Conservation (phyloP, 2,113 vertebrate species). For the Myiozetetes cayanensis region DNA sequence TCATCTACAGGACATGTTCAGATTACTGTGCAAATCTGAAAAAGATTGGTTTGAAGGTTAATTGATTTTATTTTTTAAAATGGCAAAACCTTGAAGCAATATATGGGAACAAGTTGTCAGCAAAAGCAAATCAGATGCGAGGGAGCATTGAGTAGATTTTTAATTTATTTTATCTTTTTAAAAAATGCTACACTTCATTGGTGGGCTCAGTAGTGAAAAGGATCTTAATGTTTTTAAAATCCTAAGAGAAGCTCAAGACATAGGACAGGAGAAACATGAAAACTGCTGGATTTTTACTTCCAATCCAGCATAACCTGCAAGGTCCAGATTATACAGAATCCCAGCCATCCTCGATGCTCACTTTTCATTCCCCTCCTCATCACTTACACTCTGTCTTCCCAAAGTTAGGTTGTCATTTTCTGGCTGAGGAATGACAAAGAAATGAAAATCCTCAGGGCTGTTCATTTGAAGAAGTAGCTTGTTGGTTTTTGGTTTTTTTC, state of each 20-base stretch:
- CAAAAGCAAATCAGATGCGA: background rate
- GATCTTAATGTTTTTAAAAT: background rate
- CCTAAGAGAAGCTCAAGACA: background rate
- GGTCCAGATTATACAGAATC: background rate
- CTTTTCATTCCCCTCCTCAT: background rate
- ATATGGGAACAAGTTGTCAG: background rate
- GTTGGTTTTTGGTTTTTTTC: background rate
- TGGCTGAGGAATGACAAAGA: background rate
- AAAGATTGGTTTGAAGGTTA: background rate
- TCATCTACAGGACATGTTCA: background rate
- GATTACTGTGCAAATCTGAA: background rate
- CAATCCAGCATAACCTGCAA: background rate
- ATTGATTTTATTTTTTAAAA: background rate
- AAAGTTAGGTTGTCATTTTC: background rate
- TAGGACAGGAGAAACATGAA: background rate
- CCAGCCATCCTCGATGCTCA: background rate
- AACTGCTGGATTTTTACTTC: background rate
- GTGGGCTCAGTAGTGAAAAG: background rate
- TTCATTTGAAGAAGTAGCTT: background rate
- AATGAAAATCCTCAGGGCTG: background rate
- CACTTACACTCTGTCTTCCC: background rate
- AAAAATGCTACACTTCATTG: background rate
- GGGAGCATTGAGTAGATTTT: background rate
- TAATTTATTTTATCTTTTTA: background rate
- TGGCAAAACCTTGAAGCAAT: too few species aligned